Percentiles rank a stretch among this genome's conserved stretches.
phyloP scores from a whole-genome alignment of 1,140 invertebrate genomes.

The Oryctes rhinoceros region DNA sequence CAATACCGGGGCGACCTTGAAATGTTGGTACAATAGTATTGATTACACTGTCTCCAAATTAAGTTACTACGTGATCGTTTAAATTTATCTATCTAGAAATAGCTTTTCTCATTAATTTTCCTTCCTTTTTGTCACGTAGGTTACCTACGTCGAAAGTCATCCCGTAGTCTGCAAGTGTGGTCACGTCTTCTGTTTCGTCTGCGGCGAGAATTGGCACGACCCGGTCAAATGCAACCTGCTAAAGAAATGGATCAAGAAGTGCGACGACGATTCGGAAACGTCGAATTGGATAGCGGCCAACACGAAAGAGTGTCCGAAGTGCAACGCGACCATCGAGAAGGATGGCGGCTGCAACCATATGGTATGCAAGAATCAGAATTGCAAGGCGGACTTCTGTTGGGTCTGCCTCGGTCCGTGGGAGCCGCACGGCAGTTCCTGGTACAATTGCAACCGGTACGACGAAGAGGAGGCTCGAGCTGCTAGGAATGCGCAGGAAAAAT shows the following conservation, averaged over 20 bases:
- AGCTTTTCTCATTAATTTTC: not conserved
- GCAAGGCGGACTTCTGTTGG: constrained; percentile 84
- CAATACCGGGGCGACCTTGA: too few relatives aligned
- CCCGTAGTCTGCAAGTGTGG: constrained; percentile 75
- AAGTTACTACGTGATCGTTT: too few relatives aligned
- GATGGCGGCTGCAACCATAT: constrained; percentile 85
- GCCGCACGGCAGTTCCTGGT: constrained; percentile 80
- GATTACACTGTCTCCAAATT: too few relatives aligned
- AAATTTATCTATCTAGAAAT: too few relatives aligned
- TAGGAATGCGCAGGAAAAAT: constrained; percentile 94
- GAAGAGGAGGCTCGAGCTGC: constrained; percentile 97
- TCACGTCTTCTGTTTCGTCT: constrained; percentile 75
- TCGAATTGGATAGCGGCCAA: constrained; percentile 84
- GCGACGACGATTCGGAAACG: constrained; percentile 83
- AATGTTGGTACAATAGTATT: too few relatives aligned
- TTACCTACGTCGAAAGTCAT: constrained; percentile 68
- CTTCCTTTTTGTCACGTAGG: constrained; percentile 45
- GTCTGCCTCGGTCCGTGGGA: constrained; percentile 82
- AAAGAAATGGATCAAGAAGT: constrained; percentile 80
- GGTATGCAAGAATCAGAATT: constrained; percentile 80
- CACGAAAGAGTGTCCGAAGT: constrained; percentile 83
- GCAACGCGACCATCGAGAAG: constrained; percentile 78
- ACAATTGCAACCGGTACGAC: constrained; percentile 78
- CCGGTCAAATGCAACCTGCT: constrained; percentile 76
- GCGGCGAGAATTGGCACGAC: constrained; percentile 81